Percentiles rank a stretch among this genome's conserved stretches.
Evolutionary conservation across 35 echinoderm and acorn worm genomes (phyloP).

Genomic region (Ophioderma brevispina): DNA sequence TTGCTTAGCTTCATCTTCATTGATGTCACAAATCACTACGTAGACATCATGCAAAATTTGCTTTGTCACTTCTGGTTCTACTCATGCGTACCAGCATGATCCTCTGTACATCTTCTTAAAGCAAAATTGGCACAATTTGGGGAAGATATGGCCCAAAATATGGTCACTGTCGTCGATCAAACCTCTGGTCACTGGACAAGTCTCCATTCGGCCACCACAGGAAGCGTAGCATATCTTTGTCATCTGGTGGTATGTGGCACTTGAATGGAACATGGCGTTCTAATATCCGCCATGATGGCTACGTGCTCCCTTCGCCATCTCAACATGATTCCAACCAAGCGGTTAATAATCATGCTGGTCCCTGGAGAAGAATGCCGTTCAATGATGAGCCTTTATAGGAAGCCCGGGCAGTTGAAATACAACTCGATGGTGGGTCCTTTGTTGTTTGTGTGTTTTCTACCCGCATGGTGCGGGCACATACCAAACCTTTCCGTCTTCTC

Average conservation of each 20-base stretch:
- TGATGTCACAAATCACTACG: not conserved
- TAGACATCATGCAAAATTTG: not conserved
- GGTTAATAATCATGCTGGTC: conserved; percentile 26
- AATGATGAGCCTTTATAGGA: conserved; percentile 12
- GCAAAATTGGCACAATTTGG: conserved; percentile 66
- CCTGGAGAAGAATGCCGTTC: conserved; percentile 5
- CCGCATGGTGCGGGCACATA: conserved; percentile 42
- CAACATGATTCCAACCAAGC: conserved; percentile 15
- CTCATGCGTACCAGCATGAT: conserved; percentile 5
- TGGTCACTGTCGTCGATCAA: not conserved
- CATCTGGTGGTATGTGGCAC: conserved; percentile 11
- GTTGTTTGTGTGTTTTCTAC: not conserved
- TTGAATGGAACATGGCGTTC: conserved; percentile 58
- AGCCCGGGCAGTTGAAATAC: conserved; percentile 32
- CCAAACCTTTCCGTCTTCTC: conserved; percentile 7
- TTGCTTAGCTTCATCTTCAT: not conserved
- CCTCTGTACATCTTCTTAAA: conserved; percentile 27
- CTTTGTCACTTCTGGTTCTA: not conserved
- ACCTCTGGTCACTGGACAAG: not conserved
- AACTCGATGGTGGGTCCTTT: conserved; percentile 1
- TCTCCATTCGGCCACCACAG: conserved; percentile 58
- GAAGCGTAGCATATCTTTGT: conserved; percentile 20
- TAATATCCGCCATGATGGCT: conserved; percentile 45
- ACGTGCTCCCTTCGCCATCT: conserved; percentile 28
- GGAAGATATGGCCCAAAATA: conserved; percentile 59